A percentile compares a stretch with the other conserved stretches of the same genome.
Conservation (phyloP, 2,888 invertebrate genomes). For the Campoplex capitator region DNA sequence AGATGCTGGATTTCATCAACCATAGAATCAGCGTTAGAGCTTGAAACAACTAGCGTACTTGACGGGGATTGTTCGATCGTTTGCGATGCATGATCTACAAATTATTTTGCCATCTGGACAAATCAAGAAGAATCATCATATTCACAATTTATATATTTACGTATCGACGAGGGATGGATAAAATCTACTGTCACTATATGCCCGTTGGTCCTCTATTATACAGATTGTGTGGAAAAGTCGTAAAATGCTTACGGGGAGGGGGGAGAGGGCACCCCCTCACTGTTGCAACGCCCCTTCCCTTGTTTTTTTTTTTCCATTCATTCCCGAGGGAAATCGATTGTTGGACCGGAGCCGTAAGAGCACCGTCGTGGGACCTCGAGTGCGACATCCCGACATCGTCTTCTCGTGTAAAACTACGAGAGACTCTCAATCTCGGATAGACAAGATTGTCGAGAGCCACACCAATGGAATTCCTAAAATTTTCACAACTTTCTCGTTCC, state of each 20-base stretch:
- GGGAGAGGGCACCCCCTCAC: conserved; percentile 6
- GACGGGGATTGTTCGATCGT: too few relatives aligned
- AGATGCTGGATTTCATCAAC: not conserved
- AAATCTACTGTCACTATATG: conserved; percentile 9
- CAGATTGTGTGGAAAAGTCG: conserved; percentile 41
- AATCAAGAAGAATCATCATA: conserved; percentile 37
- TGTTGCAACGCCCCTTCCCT: conserved; percentile 8
- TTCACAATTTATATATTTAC: conserved; percentile 22
- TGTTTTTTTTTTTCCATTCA: not conserved
- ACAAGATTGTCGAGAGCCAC: conserved; percentile 52
- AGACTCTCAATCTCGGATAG: conserved; percentile 47
- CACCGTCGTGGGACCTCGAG: conserved; percentile 52
- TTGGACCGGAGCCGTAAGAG: conserved; percentile 60
- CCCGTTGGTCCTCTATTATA: conserved; percentile 34
- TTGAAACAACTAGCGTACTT: not conserved
- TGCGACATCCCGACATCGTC: conserved; percentile 47
- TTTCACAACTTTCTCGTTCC: conserved; percentile 46
- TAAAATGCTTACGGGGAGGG: conserved; percentile 29
- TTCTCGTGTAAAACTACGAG: conserved; percentile 38
- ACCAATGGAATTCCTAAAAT: conserved; percentile 67
- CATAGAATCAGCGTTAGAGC: not conserved
- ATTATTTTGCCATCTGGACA: conserved; percentile 32
- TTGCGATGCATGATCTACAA: not conserved
- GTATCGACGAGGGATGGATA: conserved; percentile 37
- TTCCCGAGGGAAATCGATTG: conserved; percentile 67